Evolutionary conservation across 2,888 invertebrate genomes (phyloP), one percentile per base, ranked within the genome.

Genomic region (Platycheirus albimanus): DNA sequence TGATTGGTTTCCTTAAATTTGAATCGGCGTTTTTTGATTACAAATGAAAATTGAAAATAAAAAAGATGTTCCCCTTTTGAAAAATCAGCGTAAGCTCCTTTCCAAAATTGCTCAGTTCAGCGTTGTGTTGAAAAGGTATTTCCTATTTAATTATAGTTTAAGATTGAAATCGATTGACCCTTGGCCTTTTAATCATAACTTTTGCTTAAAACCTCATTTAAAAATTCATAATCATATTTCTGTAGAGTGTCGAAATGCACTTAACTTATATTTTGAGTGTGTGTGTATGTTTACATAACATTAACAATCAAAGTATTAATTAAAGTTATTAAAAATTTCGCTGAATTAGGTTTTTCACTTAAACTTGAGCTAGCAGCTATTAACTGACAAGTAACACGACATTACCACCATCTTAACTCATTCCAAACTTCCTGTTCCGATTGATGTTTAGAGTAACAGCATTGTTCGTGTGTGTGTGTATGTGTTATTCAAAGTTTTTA

Each of bases 291-390:
- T 3, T 6, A 11, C n/a, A 17, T 17, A 36, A 8, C 19, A 54
- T 5, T 20, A 11, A 13, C 15, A 58, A 58, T 43, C 3, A 17
- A 4, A 38, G 63, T 56, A 30, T 17, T 41, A 30, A 76, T 69
- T 69, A 70, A 63, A 63, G 54, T 45, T 61, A 76, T 76, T 70
- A 76, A 70, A 45, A 36, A 70, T 47, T 76, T 76, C 63, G 30
- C 38, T 19, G 70, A 63, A 76, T 45, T 58, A 45, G 17, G 20
- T 43, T 58, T 41, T 45, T 45, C 43, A 58, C 58, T 58, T 58
- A 43, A 58, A 28, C 6, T 6, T 2, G 15, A 17, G 20, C 38
- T 24, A 10, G 43, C 58, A 11, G 15, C 17, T 43, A 43, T 30
- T 61, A 45, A 61, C 61, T 61, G n/a, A 7, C 15, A 61, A 61